Percentiles rank a stretch among this genome's conserved stretches.
These are phyloP conservation scores for Chrysina gloriosa DNA, from an alignment of 2,888 invertebrate species.

Conservation along the genomic window DNA sequence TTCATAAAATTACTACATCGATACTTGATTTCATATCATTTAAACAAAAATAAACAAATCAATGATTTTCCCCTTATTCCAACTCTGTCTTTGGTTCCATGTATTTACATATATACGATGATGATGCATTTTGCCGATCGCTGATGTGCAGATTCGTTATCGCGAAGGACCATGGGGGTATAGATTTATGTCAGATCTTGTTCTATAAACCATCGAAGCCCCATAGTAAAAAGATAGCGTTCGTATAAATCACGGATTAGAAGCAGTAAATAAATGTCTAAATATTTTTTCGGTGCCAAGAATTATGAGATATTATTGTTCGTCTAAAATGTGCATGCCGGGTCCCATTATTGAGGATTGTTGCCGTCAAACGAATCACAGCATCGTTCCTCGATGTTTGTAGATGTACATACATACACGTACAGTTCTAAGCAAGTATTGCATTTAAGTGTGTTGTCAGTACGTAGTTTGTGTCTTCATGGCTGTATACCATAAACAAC, in stretches of 20 bases:
- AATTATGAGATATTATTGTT: conserved; percentile 35
- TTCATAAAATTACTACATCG: too few relatives aligned
- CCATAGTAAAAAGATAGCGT: conserved; percentile 16
- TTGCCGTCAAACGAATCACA: conserved; percentile 12
- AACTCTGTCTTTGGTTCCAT: conserved; percentile 1
- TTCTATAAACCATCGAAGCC: conserved; percentile 18
- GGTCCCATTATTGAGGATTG: conserved; percentile 24
- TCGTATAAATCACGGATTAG: conserved; percentile 39
- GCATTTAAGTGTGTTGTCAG: neutral
- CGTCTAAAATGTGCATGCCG: conserved; percentile 27
- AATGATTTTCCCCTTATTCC: too few relatives aligned
- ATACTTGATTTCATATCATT: too few relatives aligned
- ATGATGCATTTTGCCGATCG: conserved; percentile 13
- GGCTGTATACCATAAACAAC: neutral
- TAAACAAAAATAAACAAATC: too few relatives aligned
- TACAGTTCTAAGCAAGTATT: neutral
- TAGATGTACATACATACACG: too few relatives aligned
- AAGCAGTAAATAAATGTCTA: conserved; percentile 39
- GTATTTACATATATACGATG: conserved; percentile 8
- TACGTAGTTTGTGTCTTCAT: neutral
- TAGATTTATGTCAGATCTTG: conserved; percentile 29
- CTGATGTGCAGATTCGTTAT: conserved; percentile 8
- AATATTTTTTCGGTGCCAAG: conserved; percentile 10
- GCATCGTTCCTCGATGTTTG: conserved; percentile 4
- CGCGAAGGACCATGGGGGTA: conserved; percentile 22